Evolutionary conservation across 2,797 vertebrate species (phyloP).

Genomic region (Tenualosa thibaudeaui): DNA sequence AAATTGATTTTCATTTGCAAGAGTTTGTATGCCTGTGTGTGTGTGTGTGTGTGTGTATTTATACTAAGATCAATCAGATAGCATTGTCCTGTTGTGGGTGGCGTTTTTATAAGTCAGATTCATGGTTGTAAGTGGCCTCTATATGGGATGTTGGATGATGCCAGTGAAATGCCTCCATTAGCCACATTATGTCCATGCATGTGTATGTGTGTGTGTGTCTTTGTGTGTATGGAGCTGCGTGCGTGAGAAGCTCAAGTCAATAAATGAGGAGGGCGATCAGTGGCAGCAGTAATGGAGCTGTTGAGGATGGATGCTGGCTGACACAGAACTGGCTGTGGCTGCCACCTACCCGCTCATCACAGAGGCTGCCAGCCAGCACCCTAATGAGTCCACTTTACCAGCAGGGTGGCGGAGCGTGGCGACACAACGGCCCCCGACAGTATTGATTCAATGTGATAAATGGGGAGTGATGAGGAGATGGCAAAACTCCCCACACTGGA

Average conservation of each 20-base stretch:
- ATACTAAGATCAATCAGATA: not conserved
- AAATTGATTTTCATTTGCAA: not conserved
- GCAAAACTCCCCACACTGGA: not conserved
- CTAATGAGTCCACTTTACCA: not conserved
- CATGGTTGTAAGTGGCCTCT: not conserved
- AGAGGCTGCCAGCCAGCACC: not conserved
- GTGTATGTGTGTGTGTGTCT: no score
- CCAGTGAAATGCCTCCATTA: not conserved
- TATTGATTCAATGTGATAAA: not conserved
- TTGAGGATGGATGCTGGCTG: not conserved
- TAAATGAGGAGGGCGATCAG: not conserved
- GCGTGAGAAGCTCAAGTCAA: not conserved
- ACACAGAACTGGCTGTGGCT: not conserved
- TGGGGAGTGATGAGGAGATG: not conserved
- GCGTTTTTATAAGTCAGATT: not conserved
- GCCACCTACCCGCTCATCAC: not conserved
- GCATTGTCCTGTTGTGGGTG: not conserved
- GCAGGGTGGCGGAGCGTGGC: not conserved
- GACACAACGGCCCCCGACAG: not conserved
- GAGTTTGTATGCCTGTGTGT: not conserved
- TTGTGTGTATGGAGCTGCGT: not conserved
- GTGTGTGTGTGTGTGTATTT: slow-evolving; percentile 2
- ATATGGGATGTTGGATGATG: not conserved
- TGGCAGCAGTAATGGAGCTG: not conserved
- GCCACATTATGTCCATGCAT: not conserved